These are phyloP conservation scores for Cantharis rufa DNA, from an alignment of 2,888 invertebrate genomes.

Conservation along the genomic window DNA sequence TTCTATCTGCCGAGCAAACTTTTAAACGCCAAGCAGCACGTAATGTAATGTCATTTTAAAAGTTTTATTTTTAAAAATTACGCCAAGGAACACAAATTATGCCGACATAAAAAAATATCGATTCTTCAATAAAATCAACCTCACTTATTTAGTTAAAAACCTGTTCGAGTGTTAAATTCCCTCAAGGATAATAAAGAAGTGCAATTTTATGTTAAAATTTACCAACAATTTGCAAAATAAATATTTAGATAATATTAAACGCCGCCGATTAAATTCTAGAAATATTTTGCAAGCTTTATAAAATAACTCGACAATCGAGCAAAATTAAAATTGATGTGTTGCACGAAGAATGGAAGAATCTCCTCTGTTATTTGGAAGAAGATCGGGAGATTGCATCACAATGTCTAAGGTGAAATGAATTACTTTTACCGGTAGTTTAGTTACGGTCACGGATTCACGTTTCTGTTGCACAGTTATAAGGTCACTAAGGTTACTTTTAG, in stretches of 20 bases:
- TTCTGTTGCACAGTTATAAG: slow-evolving; percentile 16
- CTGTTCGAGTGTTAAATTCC: neutral
- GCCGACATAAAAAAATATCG: neutral
- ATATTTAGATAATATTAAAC: neutral
- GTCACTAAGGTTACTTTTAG: slow-evolving; percentile 13
- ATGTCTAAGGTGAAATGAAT: slow-evolving; percentile 6
- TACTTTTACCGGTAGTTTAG: slow-evolving; percentile 11
- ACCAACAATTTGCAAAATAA: neutral
- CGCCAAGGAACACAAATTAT: neutral
- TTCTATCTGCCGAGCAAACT: neutral
- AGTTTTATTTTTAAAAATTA: neutral
- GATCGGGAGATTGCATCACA: neutral
- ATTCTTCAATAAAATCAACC: neutral
- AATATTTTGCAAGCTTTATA: neutral
- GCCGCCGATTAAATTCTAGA: neutral
- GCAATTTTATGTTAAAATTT: neutral
- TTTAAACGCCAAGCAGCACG: neutral
- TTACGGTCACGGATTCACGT: slow-evolving; percentile 16
- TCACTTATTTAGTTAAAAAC: neutral
- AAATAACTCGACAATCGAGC: neutral
- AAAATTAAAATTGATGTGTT: neutral
- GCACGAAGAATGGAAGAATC: neutral
- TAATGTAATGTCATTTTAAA: neutral
- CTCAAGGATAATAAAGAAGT: neutral
- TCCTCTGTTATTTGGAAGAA: neutral